Evolutionary conservation across 1,140 invertebrate genomes (phyloP), one percentile per base, ranked within the genome.

Genomic region (Leptestheria dahalacensis): DNA sequence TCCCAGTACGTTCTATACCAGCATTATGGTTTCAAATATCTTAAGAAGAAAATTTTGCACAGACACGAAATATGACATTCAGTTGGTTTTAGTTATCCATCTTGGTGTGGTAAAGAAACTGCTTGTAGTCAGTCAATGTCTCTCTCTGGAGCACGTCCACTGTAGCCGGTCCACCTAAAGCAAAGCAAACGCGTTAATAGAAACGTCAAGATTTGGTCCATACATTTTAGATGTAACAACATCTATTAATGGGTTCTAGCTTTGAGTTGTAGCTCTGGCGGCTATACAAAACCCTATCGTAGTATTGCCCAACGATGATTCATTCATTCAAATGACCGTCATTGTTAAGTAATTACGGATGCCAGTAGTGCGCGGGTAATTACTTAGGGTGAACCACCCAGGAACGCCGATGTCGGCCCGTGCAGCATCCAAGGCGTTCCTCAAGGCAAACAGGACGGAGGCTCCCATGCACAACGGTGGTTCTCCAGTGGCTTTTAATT

Each of bases 401-500:
- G 59, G 57, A 1, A 65, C 65, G 15, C 70, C 69, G 23, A 66
- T 66, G 10, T 75, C 73, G 11, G 57, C 2, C 2, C 75, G 66
- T 6, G 71, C 69, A 20, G 70, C 66, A 49, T 65, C 68, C 18
- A 75, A 72, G 6, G 74, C 74, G 62, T 75, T 72, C 58, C 78
- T 78, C 48, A 82, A 77, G 23, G 82, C 82, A 66, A 80, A 81
- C 66, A 79, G 79, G 12, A 81, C 76, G 21, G 80, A 79, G 2
- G 76, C 68, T 1, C 80, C 76, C 29, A 83, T 66, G 64, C 82
- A 81, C 12, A 84, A 66, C 1, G 72, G 69, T 3, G 72, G 71
- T 56, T 74, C 72, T 24, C 71, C 71, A 51, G 64, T 63, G 18
- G 71, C 72, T 73, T 51, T 15, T n/a, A n/a, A 72, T n/a, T 1